Conservation (phyloP, 1,140 invertebrate species). For the Probaryconus sp. region DNA sequence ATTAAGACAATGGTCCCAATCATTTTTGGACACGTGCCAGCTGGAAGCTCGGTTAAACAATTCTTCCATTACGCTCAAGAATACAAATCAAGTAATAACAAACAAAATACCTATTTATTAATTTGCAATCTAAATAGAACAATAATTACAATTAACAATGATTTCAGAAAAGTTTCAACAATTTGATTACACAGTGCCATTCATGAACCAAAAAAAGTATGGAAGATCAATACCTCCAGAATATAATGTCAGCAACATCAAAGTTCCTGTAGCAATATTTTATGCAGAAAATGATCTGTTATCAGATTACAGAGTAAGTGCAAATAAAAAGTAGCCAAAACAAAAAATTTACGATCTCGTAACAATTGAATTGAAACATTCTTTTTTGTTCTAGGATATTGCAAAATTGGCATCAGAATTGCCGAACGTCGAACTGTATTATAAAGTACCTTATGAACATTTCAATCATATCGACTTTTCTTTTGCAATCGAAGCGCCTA, state of each 20-base stretch:
- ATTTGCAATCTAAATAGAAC: too few species aligned
- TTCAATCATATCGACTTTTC: slow-evolving; percentile 87
- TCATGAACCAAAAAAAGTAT: slow-evolving; percentile 79
- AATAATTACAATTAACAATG: not conserved
- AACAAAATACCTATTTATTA: too few species aligned
- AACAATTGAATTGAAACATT: slow-evolving; percentile 1
- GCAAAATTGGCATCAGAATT: slow-evolving; percentile 77
- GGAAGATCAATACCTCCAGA: slow-evolving; percentile 78
- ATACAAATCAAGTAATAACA: slow-evolving; percentile 78
- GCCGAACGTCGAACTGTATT: slow-evolving; percentile 74
- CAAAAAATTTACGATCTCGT: not conserved
- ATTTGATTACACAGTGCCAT: slow-evolving; percentile 78
- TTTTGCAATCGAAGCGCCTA: slow-evolving; percentile 78
- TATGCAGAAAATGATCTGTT: slow-evolving; percentile 86
- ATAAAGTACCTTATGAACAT: slow-evolving; percentile 78
- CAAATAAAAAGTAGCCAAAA: not conserved
- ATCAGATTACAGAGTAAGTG: slow-evolving; percentile 60
- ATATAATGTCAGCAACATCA: slow-evolving; percentile 81
- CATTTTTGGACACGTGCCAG: slow-evolving; percentile 85
- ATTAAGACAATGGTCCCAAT: slow-evolving; percentile 80
- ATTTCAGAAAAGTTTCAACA: slow-evolving; percentile 74
- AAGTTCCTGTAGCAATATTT: slow-evolving; percentile 82
- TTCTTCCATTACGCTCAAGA: slow-evolving; percentile 84
- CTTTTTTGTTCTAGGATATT: slow-evolving; percentile 79
- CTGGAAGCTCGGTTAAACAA: slow-evolving; percentile 87